Percentiles rank a stretch among this genome's conserved stretches.
Evolutionary conservation across 2,888 invertebrate species (phyloP).

Genomic region (Dryobota labecula): DNA sequence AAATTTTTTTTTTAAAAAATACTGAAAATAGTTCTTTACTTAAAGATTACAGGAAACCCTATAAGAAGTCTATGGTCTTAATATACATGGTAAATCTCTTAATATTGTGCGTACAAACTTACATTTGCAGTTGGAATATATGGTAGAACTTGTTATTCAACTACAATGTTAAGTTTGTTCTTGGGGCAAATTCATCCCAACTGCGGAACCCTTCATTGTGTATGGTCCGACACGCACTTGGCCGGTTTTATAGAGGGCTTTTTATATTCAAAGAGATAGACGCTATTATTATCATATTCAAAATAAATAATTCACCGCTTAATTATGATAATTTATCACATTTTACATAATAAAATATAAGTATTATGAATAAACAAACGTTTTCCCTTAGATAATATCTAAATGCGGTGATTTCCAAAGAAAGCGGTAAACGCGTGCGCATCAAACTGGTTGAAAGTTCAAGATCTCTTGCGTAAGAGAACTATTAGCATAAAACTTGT

Average conservation of each 20-base stretch:
- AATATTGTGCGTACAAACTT: too few species aligned
- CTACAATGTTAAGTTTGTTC: too few species aligned
- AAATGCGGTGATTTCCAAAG: slow-evolving; percentile 50
- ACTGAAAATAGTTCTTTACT: too few species aligned
- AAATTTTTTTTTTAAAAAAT: too few species aligned
- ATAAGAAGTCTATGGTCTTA: too few species aligned
- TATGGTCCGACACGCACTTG: too few species aligned
- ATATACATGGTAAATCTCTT: too few species aligned
- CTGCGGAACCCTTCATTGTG: too few species aligned
- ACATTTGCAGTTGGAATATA: too few species aligned
- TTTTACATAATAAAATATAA: slow-evolving; percentile 35
- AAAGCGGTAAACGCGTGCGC: slow-evolving; percentile 58
- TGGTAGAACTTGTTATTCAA: too few species aligned
- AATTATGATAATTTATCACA: slow-evolving; percentile 38
- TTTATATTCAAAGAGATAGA: not conserved
- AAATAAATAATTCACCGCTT: slow-evolving; percentile 22
- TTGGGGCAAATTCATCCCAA: too few species aligned
- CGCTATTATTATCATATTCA: not conserved
- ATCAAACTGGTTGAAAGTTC: slow-evolving; percentile 53
- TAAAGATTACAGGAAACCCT: too few species aligned
- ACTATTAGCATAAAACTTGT: slow-evolving; percentile 19
- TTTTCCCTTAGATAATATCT: slow-evolving; percentile 44
- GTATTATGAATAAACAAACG: slow-evolving; percentile 33
- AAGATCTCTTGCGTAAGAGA: slow-evolving; percentile 47
- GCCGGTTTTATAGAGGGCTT: not conserved